Evolutionary conservation across 2,888 invertebrate species (phyloP).

Genomic region (Theodoxus fluviatilis): DNA sequence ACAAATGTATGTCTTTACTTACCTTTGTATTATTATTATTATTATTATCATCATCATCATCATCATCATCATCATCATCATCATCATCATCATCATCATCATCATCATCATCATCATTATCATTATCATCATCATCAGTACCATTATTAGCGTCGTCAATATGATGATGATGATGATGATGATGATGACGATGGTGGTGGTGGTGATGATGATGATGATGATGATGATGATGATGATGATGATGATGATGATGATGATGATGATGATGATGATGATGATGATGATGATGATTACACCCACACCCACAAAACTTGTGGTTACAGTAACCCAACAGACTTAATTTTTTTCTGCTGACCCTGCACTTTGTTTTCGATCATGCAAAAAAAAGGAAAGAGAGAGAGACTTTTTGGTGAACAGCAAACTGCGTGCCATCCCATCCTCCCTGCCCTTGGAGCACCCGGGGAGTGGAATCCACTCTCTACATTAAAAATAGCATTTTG

Average conservation of each 20-base stretch:
- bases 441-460: no score
- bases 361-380: no score
- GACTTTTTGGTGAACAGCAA: no score
- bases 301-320: neutral
- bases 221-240: neutral
- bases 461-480: no score
- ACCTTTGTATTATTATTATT: neutral
- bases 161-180: conserved; percentile 2
- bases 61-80: neutral
- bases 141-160: neutral
- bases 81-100: neutral
- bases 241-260: conserved; percentile 2
- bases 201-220: neutral
- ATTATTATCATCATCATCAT: neutral
- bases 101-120: neutral
- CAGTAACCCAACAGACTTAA: neutral
- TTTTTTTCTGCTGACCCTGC: no score
- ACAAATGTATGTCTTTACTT: no score
- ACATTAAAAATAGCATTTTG: no score
- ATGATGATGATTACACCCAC: neutral
- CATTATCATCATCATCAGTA: neutral
- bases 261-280: conserved; percentile 2
- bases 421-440: no score
- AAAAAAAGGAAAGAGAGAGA: no score
- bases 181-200: neutral